phyloP scores from a whole-genome alignment of 2,797 vertebrate genomes.

The Manis pentadactyla region DNA sequence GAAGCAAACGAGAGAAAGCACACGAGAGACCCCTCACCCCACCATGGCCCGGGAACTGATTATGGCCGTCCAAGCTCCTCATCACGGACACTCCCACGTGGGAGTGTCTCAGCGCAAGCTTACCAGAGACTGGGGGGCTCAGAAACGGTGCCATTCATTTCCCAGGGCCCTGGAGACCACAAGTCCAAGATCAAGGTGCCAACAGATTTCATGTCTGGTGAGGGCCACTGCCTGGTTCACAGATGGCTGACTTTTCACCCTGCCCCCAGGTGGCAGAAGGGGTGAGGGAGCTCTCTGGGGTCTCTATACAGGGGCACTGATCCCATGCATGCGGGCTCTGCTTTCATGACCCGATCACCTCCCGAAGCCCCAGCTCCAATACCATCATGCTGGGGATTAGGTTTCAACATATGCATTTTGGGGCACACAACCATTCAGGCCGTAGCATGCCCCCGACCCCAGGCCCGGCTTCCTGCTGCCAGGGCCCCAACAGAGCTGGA shows the following conservation, averaged over 20 bases:
- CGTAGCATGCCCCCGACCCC: neutral
- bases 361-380: neutral
- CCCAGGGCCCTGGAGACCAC: neutral
- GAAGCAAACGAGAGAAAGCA: neutral
- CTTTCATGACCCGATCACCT: neutral
- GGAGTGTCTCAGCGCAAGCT: too few species aligned
- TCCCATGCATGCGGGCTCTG: neutral
- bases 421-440: neutral
- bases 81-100: neutral
- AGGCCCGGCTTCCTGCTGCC: neutral
- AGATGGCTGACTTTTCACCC: neutral
- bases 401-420: neutral
- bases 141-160: neutral
- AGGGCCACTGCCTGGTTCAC: neutral
- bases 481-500: neutral
- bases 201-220: neutral
- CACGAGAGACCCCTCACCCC: neutral
- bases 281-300: neutral
- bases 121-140: neutral
- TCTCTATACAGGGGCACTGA: too few species aligned
- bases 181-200: neutral
- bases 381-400: neutral
- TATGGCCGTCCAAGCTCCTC: neutral
- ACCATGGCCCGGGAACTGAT: neutral
- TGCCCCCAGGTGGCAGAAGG: rapidly evolving